Conservation (phyloP, 1,140 invertebrate species). For the Drosophila arawakana region DNA sequence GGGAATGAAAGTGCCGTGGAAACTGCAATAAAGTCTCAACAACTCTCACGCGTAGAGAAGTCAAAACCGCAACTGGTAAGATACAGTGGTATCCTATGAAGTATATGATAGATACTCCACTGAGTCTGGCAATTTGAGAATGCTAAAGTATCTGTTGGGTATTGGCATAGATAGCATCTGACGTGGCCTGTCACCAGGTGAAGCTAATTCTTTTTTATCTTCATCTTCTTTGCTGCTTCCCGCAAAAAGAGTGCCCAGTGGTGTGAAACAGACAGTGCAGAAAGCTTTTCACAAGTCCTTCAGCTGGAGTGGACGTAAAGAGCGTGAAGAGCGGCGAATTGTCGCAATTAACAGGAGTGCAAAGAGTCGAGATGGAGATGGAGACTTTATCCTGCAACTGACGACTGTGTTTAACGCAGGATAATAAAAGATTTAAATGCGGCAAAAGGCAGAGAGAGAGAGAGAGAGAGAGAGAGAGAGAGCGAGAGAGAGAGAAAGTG, state of each 20-base stretch:
- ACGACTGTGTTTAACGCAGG: background rate
- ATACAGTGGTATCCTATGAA: background rate
- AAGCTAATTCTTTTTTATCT: background rate
- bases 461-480: too few species aligned
- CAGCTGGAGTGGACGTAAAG: background rate
- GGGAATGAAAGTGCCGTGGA: too few species aligned
- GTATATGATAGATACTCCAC: background rate
- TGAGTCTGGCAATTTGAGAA: background rate
- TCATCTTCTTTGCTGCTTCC: too few species aligned
- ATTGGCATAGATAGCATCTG: conserved; percentile 4
- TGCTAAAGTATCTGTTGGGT: background rate
- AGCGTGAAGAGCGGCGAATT: conserved; percentile 1
- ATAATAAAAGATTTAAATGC: conserved; percentile 2
- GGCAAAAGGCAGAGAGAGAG: background rate
- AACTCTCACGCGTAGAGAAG: background rate
- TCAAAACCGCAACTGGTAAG: background rate
- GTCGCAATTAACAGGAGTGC: conserved; percentile 13
- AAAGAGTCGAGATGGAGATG: background rate
- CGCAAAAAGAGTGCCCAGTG: background rate
- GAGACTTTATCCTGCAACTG: background rate
- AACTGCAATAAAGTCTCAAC: too few species aligned
- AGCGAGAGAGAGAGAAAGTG: too few species aligned
- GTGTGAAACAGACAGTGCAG: background rate
- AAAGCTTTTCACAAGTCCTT: conserved; percentile 17
- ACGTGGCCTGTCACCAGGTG: conserved; percentile 2